Conservation (phyloP, 2,797 vertebrate species). For the Crypturellus tataupa region DNA sequence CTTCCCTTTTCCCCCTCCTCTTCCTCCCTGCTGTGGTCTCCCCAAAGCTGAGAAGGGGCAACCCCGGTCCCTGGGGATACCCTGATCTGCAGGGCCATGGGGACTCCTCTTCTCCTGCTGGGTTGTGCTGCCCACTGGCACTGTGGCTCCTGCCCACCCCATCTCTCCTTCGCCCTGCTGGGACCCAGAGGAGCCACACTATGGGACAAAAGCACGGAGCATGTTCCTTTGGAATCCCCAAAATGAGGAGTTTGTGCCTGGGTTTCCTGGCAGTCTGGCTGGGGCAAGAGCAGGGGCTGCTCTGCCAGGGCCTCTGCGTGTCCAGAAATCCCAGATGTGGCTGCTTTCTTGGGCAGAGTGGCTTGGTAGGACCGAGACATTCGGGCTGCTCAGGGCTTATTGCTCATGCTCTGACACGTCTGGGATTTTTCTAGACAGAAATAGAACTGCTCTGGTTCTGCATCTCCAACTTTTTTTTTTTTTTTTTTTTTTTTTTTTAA, state of each 20-base stretch:
- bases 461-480: background rate
- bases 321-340: background rate
- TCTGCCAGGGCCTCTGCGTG: background rate
- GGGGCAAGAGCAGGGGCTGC: background rate
- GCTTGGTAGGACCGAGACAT: rapidly evolving
- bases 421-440: background rate
- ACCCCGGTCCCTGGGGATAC: no score
- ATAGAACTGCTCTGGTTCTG: background rate
- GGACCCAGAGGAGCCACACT: rapidly evolving
- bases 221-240: background rate
- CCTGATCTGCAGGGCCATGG: rapidly evolving
- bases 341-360: background rate
- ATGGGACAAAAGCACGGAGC: no score
- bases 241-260: background rate
- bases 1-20: no score
- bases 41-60: no score
- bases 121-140: rapidly evolving
- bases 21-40: no score
- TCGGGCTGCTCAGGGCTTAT: background rate
- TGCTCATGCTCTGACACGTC: background rate
- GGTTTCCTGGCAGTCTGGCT: background rate
- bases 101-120: background rate
- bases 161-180: background rate
- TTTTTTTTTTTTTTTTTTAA: background rate
- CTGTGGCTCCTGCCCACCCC: rapidly evolving